Percentiles rank a stretch among this genome's conserved stretches.
Evolutionary conservation across 2,888 invertebrate species (phyloP).

Genomic region (Atethmia centrago): DNA sequence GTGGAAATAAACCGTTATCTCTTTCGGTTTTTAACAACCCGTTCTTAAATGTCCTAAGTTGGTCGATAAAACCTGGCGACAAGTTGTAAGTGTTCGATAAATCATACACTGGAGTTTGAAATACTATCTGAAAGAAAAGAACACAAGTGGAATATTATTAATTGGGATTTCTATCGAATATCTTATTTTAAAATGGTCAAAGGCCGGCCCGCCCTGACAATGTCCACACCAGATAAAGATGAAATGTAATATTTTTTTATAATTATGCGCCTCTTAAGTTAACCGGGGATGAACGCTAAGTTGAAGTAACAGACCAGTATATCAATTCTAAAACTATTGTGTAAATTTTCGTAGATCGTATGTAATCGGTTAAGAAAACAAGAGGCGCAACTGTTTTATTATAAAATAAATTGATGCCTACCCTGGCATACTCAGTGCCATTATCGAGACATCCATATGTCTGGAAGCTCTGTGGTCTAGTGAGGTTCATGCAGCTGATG

Average conservation of each 20-base stretch:
- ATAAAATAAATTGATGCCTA: constrained; percentile 5
- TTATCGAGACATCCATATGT: constrained; percentile 40
- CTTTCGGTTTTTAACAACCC: constrained; percentile 42
- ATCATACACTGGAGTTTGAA: constrained; percentile 43
- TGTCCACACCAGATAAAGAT: background rate
- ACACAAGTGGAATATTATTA: background rate
- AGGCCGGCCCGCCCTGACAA: too few relatives aligned
- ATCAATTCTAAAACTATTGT: too few relatives aligned
- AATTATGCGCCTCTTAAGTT: too few relatives aligned
- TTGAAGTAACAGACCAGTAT: too few relatives aligned
- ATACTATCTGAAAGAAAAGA: constrained; percentile 43
- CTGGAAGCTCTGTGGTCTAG: constrained; percentile 52
- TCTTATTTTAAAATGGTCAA: background rate
- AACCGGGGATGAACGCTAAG: too few relatives aligned
- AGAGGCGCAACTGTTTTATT: too few relatives aligned
- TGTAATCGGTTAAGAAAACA: too few relatives aligned
- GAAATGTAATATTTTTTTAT: background rate
- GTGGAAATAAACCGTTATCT: constrained; percentile 50
- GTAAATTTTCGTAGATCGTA: too few relatives aligned
- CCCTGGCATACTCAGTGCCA: constrained; percentile 38
- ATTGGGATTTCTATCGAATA: background rate
- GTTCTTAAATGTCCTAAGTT: constrained; percentile 27
- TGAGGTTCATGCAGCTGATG: constrained; percentile 52
- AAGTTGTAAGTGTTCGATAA: constrained; percentile 44
- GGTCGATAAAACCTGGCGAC: background rate